Evolutionary conservation across 2,888 invertebrate genomes (phyloP), one percentile per base, ranked within the genome.

Genomic region (Muschampia plurimacula): DNA sequence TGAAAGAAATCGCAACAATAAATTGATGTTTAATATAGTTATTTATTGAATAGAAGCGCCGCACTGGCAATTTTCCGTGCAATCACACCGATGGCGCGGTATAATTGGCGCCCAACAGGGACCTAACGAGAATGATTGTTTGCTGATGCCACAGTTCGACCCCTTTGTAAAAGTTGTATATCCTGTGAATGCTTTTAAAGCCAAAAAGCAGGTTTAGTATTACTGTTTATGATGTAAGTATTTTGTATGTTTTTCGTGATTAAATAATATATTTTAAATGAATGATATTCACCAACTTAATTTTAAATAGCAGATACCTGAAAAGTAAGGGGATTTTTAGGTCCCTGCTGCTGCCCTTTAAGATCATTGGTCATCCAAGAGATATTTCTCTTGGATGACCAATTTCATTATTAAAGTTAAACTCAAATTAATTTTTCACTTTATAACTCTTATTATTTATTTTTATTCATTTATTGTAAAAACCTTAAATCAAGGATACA

Each of bases 61-160:
- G 64, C 78, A 76, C 77, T 79, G 80, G 75, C 83, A 80, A 87
- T 89, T 86, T 87, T 86, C 87, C 85, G 83, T 79, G 82, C 87
- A 89, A 89, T 89, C 88, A 89, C 83, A 82, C 86, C 87, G 83
- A 86, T 86, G 83, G 83, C 82, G 82, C 81, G 80, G 78, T 79
- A 86, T 91, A 90, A 92, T 90, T 91, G 91, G 89, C 89, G 84
- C 86, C 90, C 91, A 84, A 84, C 87, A 79, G 90, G 78, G 86
- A 78, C 77, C 84, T 90, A 90, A 90, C 89, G 88, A 91, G 86
- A 76, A 79, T 83, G 84, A 89, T 90, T 90, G 90, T 89, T 83
- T 87, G 87, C 84, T 87, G 72, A 67, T 72, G 72, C 67, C 62
- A 41, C 49, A 76, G 32, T 73, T 78, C 77, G 82, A 57, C 57